Percentiles rank a stretch among this genome's conserved stretches.
phyloP scores from a whole-genome alignment of 2,888 invertebrate species.

The Amphipoea lucens region DNA sequence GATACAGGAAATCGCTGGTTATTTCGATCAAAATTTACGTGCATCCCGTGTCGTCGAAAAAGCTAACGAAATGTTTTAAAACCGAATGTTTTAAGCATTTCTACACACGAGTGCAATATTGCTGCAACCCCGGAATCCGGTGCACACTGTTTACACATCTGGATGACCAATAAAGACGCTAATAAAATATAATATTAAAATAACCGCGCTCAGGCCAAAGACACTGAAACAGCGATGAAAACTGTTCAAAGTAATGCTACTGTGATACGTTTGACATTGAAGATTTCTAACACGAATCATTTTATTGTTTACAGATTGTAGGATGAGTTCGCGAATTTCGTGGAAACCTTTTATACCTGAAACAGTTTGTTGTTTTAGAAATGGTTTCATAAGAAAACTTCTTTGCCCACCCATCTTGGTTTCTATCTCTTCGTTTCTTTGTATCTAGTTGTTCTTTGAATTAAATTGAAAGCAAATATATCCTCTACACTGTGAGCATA shows the following conservation, averaged over 20 bases:
- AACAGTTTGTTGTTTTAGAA: slow-evolving; percentile 1
- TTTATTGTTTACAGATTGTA: slow-evolving; percentile 55
- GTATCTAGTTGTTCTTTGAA: not conserved
- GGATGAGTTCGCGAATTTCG: slow-evolving; percentile 24
- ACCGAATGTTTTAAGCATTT: slow-evolving; percentile 63
- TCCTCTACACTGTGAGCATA: too few relatives aligned
- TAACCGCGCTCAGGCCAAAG: slow-evolving; percentile 69
- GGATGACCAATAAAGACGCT: slow-evolving; percentile 80
- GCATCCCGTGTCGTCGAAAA: slow-evolving; percentile 66
- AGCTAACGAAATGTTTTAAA: slow-evolving; percentile 64
- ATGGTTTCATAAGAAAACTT: slow-evolving; percentile 11
- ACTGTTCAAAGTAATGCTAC: slow-evolving; percentile 41
- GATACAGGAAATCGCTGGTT: slow-evolving; percentile 59
- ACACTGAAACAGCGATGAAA: slow-evolving; percentile 58
- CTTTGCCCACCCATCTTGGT: slow-evolving; percentile 1
- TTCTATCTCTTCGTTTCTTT: slow-evolving; percentile 22
- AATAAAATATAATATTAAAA: slow-evolving; percentile 81
- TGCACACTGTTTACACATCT: slow-evolving; percentile 84
- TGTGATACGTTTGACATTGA: slow-evolving; percentile 54
- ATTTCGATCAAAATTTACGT: slow-evolving; percentile 66
- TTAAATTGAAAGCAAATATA: not conserved
- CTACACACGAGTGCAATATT: slow-evolving; percentile 69
- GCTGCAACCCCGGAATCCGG: slow-evolving; percentile 74
- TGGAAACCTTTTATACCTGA: slow-evolving; percentile 17
- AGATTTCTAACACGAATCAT: slow-evolving; percentile 35